phyloP scores from a whole-genome alignment of 1,140 invertebrate species.

The Ganaspis sp. region DNA sequence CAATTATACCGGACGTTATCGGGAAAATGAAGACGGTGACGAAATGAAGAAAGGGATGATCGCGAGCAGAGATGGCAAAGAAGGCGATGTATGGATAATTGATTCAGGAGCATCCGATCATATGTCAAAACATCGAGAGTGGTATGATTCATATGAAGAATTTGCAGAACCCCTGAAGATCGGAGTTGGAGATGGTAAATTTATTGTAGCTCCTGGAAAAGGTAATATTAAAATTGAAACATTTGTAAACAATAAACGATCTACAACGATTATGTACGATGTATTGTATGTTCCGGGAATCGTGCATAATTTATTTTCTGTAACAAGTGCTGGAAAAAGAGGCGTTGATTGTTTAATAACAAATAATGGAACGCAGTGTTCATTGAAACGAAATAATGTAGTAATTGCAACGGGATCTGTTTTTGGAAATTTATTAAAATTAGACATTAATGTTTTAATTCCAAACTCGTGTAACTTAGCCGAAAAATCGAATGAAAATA shows the following conservation, averaged over 20 bases:
- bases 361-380: slow-evolving; percentile 20
- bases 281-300: slow-evolving; percentile 3
- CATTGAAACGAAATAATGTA: background rate
- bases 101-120: slow-evolving; percentile 14
- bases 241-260: background rate
- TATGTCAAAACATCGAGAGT: slow-evolving; percentile 22
- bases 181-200: background rate
- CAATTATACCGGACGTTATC: background rate
- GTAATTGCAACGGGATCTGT: slow-evolving; percentile 10
- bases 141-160: background rate
- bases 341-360: slow-evolving; percentile 20
- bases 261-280: background rate
- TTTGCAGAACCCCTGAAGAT: slow-evolving; percentile 21
- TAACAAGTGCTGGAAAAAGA: background rate
- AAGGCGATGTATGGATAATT: slow-evolving; percentile 4
- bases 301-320: slow-evolving; percentile 18
- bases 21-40: background rate
- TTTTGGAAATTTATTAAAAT: background rate
- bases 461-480: background rate
- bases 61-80: background rate
- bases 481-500: slow-evolving; percentile 43
- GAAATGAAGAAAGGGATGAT: background rate
- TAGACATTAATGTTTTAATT: background rate
- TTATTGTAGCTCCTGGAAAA: background rate
- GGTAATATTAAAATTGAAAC: background rate